Evolutionary conservation across 2,888 invertebrate species (phyloP), one percentile per base, ranked within the genome.

Genomic region (Oxyteleia sp.): DNA sequence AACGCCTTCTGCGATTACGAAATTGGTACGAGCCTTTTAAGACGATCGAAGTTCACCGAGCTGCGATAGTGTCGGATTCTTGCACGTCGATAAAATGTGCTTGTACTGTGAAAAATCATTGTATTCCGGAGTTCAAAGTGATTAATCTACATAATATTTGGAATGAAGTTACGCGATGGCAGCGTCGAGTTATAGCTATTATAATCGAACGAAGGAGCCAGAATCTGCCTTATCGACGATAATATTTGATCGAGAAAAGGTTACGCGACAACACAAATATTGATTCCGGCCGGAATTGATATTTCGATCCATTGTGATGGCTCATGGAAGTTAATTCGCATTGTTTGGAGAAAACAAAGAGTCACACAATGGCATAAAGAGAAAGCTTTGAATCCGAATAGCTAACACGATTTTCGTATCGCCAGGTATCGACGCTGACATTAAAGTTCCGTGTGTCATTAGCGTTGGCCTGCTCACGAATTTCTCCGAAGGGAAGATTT

Each of bases 401-500:
- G 35, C 68, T 80, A 75, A 75, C 69, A 74, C 69, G 81, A 74
- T 71, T 82, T 75, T 68, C 81, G 38, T 57, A 72, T 75, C 49
- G 41, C n/a, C 55, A 18, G 41, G 53, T 69, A 66, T 74, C 80
- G 68, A 20, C 26, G 51, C 49, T 64, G 64, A 79, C 79, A 64
- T 71, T 71, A n/a, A 43, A 51, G 47, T 59, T 55, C 13, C 20
- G 47, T 5, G 41, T 18, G 47, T 49, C 64, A 57, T 71, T 71
- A 71, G 47, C 71, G 32, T 15, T 45, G 23, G 10, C 29, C 51
- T 47, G 16, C 53, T 35, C 29, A 38, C 51, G 3, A 18, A 59
- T 18, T 16, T 18, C 49, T 29, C 53, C 8, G 32, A 15, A 32
- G 43, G 41, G 23, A 5, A 23, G 23, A 5, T 2, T 23, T 23